phyloP scores from a whole-genome alignment of 2,113 vertebrate genomes.

The Rhinolophus ferrumequinum region DNA sequence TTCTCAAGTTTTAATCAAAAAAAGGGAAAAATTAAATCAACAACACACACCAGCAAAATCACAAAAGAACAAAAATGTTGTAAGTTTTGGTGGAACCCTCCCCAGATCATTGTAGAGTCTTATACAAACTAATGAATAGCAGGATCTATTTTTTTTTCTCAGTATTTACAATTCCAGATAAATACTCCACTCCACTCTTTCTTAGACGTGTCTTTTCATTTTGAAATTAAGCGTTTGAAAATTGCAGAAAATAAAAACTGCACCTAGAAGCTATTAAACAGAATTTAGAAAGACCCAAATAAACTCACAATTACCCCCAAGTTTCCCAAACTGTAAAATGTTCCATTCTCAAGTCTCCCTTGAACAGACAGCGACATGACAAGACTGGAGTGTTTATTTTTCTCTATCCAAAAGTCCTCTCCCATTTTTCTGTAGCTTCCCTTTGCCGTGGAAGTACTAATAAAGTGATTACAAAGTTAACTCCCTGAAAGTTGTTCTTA shows the following conservation, averaged over 20 bases:
- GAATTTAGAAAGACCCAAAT: constrained; percentile 77
- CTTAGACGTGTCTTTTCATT: constrained; percentile 83
- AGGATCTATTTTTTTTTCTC: constrained; percentile 94
- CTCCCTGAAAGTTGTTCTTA: constrained; percentile 76
- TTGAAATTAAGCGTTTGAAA: constrained; percentile 52
- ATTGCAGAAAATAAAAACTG: constrained; percentile 66
- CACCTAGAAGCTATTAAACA: constrained; percentile 63
- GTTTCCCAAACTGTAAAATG: constrained; percentile 77
- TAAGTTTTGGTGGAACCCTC: constrained; percentile 80
- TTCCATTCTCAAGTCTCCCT: constrained; percentile 70
- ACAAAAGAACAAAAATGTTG: constrained; percentile 81
- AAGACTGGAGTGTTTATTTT: constrained; percentile 83
- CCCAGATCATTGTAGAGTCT: constrained; percentile 82
- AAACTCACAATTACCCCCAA: constrained; percentile 73
- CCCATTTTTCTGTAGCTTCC: constrained; percentile 64
- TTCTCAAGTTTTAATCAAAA: constrained; percentile 55
- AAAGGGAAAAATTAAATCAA: constrained; percentile 61
- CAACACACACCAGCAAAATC: constrained; percentile 55
- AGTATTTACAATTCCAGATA: constrained; percentile 77
- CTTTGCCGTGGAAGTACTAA: constrained; percentile 77
- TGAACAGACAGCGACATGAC: constrained; percentile 82
- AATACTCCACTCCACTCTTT: constrained; percentile 84
- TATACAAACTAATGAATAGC: constrained; percentile 93
- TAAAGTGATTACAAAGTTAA: constrained; percentile 70
- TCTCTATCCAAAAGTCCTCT: constrained; percentile 68